phyloP scores from a whole-genome alignment of 2,113 vertebrate genomes.

The Pteruthius melanotis region DNA sequence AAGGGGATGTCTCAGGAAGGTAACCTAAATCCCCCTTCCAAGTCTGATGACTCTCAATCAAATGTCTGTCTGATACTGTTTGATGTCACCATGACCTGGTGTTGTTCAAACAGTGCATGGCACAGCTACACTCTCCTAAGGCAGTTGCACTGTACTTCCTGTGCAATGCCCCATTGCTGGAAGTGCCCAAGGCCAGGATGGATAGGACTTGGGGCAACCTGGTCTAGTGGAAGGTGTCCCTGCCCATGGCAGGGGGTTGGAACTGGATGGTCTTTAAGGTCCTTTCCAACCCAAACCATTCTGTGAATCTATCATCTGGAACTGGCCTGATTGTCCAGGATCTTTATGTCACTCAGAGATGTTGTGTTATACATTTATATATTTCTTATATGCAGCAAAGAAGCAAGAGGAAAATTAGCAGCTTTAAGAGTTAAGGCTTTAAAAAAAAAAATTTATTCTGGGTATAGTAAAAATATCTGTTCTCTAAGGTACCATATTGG shows the following conservation, averaged over 20 bases:
- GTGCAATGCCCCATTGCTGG: background rate
- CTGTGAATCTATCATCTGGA: background rate
- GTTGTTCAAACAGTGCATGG: background rate
- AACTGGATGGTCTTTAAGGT: background rate
- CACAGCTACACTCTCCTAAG: background rate
- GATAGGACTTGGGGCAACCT: background rate
- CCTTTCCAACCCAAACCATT: background rate
- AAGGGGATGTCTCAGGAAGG: background rate
- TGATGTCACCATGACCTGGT: background rate
- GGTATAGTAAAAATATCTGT: background rate
- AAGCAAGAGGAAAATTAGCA: background rate
- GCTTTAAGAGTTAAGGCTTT: background rate
- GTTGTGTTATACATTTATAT: background rate
- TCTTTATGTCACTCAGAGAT: background rate
- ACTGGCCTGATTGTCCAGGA: background rate
- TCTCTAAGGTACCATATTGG: rapidly evolving
- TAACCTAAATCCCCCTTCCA: background rate
- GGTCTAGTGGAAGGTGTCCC: background rate
- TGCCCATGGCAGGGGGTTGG: background rate
- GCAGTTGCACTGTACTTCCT: background rate
- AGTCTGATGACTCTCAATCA: background rate
- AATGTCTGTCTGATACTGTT: background rate
- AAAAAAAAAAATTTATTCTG: too few relatives aligned
- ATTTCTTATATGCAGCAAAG: background rate
- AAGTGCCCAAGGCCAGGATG: background rate